Conservation (phyloP, 2,888 invertebrate species). For the Drosophila prostipennis region DNA sequence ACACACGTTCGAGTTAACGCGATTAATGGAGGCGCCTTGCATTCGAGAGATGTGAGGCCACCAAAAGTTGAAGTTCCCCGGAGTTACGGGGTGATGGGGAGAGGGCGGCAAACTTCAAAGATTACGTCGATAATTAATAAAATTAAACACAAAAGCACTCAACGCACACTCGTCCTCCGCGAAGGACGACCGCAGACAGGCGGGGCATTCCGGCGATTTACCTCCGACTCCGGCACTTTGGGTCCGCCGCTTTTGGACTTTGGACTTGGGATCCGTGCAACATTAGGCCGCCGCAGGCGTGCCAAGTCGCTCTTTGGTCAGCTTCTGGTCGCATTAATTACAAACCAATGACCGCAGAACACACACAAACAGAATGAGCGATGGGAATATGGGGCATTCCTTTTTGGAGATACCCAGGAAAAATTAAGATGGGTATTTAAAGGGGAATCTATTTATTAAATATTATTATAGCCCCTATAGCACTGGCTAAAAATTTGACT, state of each 20-base stretch:
- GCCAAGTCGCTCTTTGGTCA: slow-evolving; percentile 52
- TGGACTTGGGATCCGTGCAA: slow-evolving; percentile 22
- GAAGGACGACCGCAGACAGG: slow-evolving; percentile 33
- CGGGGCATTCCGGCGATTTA: slow-evolving; percentile 2
- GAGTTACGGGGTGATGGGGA: not conserved
- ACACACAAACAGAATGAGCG: slow-evolving; percentile 29
- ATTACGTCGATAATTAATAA: slow-evolving; percentile 77
- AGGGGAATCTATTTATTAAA: no score
- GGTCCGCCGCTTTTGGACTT: not conserved
- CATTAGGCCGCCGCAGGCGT: slow-evolving; percentile 57
- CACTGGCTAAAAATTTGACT: no score
- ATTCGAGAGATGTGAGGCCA: slow-evolving; percentile 9
- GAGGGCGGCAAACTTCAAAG: slow-evolving; percentile 56
- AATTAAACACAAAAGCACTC: slow-evolving; percentile 78
- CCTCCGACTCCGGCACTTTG: not conserved
- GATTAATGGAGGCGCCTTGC: slow-evolving; percentile 42
- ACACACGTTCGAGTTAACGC: slow-evolving; percentile 47
- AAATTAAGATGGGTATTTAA: not conserved
- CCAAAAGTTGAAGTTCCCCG: slow-evolving; percentile 27
- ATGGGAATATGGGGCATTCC: not conserved
- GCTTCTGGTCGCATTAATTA: slow-evolving; percentile 73
- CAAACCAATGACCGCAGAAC: slow-evolving; percentile 75
- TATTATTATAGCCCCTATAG: no score
- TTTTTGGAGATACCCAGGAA: not conserved
- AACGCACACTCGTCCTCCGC: slow-evolving; percentile 19